phyloP scores from a whole-genome alignment of 2,113 vertebrate species.

The Mustela nigripes region DNA sequence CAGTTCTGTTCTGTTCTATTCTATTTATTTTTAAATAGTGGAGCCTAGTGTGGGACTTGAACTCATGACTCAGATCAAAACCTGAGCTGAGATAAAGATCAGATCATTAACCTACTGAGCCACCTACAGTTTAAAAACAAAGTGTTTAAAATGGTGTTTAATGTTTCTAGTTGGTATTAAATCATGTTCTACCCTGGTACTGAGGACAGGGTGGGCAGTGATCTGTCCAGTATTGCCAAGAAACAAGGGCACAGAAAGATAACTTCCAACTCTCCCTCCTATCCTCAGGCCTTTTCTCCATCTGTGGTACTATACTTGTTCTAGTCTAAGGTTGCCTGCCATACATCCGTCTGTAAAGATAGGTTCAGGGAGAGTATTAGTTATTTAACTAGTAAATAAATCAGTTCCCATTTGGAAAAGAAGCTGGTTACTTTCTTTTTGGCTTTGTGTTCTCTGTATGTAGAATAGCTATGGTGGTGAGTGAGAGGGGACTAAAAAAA shows the following conservation, averaged over 20 bases:
- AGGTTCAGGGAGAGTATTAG: neutral
- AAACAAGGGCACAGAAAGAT: neutral
- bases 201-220: neutral
- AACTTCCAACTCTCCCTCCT: neutral
- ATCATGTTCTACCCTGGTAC: neutral
- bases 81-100: neutral
- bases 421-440: conserved; percentile 13
- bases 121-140: conserved; percentile 35
- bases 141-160: neutral
- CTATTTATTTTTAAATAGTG: neutral
- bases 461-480: neutral
- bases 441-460: neutral
- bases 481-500: neutral
- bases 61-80: neutral
- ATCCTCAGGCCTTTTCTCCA: neutral
- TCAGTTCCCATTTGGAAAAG: neutral
- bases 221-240: neutral
- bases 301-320: neutral
- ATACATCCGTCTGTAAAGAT: neutral
- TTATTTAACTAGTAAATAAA: neutral
- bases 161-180: conserved; percentile 9
- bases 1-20: neutral
- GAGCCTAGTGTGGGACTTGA: neutral
- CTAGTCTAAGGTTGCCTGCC: neutral
- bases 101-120: neutral